Percentiles rank a stretch among this genome's conserved stretches.
Evolutionary conservation across 1,140 invertebrate genomes (phyloP).

Genomic region (Probaryconus sp.): DNA sequence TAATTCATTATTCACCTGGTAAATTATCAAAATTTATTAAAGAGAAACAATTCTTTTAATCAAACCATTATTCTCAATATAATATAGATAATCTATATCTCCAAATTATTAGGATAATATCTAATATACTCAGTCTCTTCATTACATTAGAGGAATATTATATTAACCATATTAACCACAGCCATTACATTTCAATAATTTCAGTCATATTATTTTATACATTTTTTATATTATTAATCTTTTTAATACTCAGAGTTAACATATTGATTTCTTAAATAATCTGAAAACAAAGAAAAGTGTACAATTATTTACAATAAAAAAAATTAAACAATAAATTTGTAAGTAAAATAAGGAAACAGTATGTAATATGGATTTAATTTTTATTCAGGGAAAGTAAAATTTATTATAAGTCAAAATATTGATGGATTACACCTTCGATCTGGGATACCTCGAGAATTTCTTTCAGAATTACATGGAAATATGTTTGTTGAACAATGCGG

Average conservation of each 20-base stretch:
- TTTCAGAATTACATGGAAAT: constrained; percentile 98
- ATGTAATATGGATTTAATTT: constrained; percentile 12
- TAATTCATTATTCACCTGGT: constrained; percentile 86
- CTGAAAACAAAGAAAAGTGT: too few relatives aligned
- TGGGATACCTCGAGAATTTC: constrained; percentile 86
- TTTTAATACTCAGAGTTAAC: too few relatives aligned
- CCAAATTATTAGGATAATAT: too few relatives aligned
- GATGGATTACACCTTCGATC: constrained; percentile 97
- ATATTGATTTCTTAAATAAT: too few relatives aligned
- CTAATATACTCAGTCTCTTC: too few relatives aligned
- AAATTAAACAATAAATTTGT: not conserved
- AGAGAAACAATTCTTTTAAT: constrained; percentile 22
- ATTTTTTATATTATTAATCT: too few relatives aligned
- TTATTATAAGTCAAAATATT: constrained; percentile 97
- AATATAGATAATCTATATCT: not conserved
- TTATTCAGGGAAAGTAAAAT: constrained; percentile 85
- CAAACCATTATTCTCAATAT: not conserved
- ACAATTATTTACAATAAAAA: too few relatives aligned
- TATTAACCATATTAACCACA: too few relatives aligned
- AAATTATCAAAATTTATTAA: constrained; percentile 60
- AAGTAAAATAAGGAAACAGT: not conserved
- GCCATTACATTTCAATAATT: too few relatives aligned
- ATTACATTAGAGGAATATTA: too few relatives aligned
- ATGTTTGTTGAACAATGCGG: constrained; percentile 98
- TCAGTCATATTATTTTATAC: too few relatives aligned